Evolutionary conservation across 2,113 vertebrate species (phyloP).

Genomic region (Anhinga anhinga): DNA sequence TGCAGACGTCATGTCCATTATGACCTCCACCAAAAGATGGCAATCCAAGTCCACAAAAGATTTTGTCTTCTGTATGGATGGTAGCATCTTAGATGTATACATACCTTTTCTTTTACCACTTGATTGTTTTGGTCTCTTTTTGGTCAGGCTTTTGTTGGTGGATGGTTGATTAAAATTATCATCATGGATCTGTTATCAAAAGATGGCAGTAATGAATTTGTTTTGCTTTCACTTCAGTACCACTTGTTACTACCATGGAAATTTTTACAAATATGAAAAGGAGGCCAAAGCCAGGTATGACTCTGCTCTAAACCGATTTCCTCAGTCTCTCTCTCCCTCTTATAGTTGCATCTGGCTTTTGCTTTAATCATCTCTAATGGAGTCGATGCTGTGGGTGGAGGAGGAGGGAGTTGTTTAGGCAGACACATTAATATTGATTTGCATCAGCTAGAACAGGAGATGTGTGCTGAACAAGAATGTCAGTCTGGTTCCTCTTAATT

Average conservation of each 20-base stretch:
- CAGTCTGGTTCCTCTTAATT: background rate
- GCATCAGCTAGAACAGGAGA: background rate
- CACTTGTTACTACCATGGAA: background rate
- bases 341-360: background rate
- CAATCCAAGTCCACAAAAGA: background rate
- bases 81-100: background rate
- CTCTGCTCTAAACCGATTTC: background rate
- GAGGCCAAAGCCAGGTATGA: background rate
- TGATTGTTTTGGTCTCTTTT: background rate
- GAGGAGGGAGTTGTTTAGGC: background rate
- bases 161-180: background rate
- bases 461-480: background rate
- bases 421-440: background rate
- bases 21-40: slow-evolving; percentile 15
- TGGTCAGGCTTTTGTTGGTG: background rate
- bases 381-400: background rate
- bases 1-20: background rate
- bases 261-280: background rate
- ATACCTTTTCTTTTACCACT: background rate
- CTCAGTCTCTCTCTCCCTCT: background rate
- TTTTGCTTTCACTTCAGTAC: background rate
- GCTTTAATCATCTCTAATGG: background rate
- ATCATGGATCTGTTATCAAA: background rate
- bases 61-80: background rate
- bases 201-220: background rate